Evolutionary conservation across 2,113 vertebrate species (phyloP), one percentile per base, ranked within the genome.

Genomic region (Agelaius phoeniceus): DNA sequence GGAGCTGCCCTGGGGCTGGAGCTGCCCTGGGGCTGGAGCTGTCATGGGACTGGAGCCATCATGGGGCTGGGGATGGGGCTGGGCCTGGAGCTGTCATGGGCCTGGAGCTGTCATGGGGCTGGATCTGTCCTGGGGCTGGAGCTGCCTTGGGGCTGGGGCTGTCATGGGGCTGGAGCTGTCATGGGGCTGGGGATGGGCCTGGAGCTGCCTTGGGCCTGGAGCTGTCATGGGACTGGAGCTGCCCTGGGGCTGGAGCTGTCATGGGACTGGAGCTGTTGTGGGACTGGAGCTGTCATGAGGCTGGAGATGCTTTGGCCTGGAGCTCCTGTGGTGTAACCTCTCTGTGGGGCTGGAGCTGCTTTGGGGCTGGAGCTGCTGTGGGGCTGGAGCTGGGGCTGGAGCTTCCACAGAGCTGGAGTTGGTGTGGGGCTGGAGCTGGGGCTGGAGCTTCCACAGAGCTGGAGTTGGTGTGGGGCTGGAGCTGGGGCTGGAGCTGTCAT

Each of bases 381-480:
- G 59, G 54, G 18, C 39, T 2, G 67, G 52, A 33, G 14, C 2
- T 21, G 28, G 62, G 16, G 18, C 43, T 46, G 46, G 46, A 46
- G 27, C 14, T 35, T 35, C 35, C 35, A 35, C 35, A 35, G 80
- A 41, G 5, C 10, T 13, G n/a, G 39, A 22, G 4, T 8, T 52
- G 9, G 6, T 0, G 0, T 43, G 37, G 37, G 20, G 33, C 10
- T 26, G 67, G 52, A 33, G 14, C 2, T 21, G 28, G 62, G 16
- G 18, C 43, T 46, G 46, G 46, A 46, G 27, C 14, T 35, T 35
- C 35, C 35, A 35, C 35, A 35, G 80, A 41, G 5, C 10, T 13
- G n/a, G 39, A 22, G 4, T 8, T 52, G 9, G 6, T 0, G 0
- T 43, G 37, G 37, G 20, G 33, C 10, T 26, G 46, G 24, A 43